Base-by-base conservation (phyloP, 2,113 vertebrate genomes). In the Beaufortia kweichowensis region DNA sequence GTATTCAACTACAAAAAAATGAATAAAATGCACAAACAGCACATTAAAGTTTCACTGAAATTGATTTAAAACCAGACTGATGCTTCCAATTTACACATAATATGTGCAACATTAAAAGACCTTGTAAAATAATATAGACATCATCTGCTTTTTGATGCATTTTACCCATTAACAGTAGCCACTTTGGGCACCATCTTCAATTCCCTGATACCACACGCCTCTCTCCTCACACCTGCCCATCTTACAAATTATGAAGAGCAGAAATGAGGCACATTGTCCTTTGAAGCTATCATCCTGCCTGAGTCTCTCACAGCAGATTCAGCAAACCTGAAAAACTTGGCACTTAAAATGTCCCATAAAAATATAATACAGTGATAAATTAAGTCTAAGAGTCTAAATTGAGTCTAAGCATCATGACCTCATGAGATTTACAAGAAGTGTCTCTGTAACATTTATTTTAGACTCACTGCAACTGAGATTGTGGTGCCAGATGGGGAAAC, bases 391-490 rank as follows among this genome's bases (percentile, higher is more conserved):
- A 39, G 35, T 39, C 35, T 39, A 10, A 39, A n/a, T n/a, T 53
- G 26, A n/a, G 6, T 9, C 61, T 5, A 60, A 17, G 0, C 24
- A 24, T 41, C 15, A 31, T 17, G 9, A 9, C 28, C 19, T 7
- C 17, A 5, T 14, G 17, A 3, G 59, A 35, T 39, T 43, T 48
- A 9, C 31, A 4, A 69, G 39, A 60, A 50, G 26, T 62, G 56
- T 67, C 26, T 68, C 48, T 31, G 55, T 46, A 68, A n/a, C 4
- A 28, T 46, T 83, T 61, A 76, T 66, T 55, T 57, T 65, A 78
- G 14, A 79, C 19, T 14, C 57, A 24, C 14, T 84, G 79, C 6
- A 82, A 12, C 67, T 81, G 79, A 3, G 35, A 21, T 11, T 29
- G 53, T 19, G 43, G 73, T 0, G 71, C 85, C 31, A 76, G 71